phyloP scores from a whole-genome alignment of 2,113 vertebrate genomes.

The Hypocryptadius cinnamomeus region DNA sequence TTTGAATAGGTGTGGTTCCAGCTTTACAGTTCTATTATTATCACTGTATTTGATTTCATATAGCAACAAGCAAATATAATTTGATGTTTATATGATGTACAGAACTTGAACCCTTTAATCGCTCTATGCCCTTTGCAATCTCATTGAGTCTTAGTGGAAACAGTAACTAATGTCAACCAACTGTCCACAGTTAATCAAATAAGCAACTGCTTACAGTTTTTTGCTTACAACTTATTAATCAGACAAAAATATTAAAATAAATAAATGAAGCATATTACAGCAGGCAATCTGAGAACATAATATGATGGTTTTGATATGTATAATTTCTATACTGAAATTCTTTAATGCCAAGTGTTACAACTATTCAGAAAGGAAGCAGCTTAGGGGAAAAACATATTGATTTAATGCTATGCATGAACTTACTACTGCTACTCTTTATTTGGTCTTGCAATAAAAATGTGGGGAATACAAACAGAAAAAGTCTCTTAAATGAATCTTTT shows the following conservation, averaged over 20 bases:
- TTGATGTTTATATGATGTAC: background rate
- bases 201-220: background rate
- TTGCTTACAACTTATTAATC: background rate
- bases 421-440: background rate
- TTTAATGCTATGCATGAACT: background rate
- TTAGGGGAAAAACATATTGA: background rate
- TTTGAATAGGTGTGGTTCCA: background rate
- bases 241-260: background rate
- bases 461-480: background rate
- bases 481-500: background rate
- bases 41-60: background rate
- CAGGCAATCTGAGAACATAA: background rate
- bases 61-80: background rate
- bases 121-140: background rate
- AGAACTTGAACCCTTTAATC: background rate
- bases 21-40: background rate
- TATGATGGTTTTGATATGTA: fast-evolving
- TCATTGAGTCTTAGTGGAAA: background rate
- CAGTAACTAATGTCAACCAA: background rate
- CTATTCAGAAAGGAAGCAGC: background rate
- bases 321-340: background rate
- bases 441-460: background rate
- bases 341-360: background rate
- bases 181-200: background rate
- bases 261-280: background rate